Base-by-base conservation (phyloP, 2,888 invertebrate genomes). In the Platycnemis pennipes region DNA sequence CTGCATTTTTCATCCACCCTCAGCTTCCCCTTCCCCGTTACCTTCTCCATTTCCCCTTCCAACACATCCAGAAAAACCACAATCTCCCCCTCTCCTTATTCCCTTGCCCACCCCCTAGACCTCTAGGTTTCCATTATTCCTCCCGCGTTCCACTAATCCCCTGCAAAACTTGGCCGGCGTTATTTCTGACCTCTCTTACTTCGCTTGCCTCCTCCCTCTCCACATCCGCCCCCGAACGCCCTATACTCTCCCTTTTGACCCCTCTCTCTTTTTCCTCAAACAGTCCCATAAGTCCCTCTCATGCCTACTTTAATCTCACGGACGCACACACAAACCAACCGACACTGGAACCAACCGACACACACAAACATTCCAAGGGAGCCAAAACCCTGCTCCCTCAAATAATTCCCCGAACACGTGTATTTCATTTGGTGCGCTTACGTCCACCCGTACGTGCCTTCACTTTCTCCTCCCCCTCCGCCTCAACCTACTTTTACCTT, bases 341-440 rank as follows among this genome's bases (percentile, higher is more conserved):
- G 46, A 8, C 13, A 5, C 46, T 46, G 49, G 49, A 49, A 53
- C 53, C 11, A 53, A n/a, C 63, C 63, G n/a, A 26, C 63, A 2
- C 63, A 63, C 63, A 63, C 63, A 26, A 22, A n/a, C 63, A 63
- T 63, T 63, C n/a, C 26, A 22, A 22, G 63, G 7, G 63, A 3
- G 63, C 63, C n/a, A 26, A 63, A 63, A 26, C 63, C 63, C 63
- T 53, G 53, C 63, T 7, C 22, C 63, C 22, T n/a, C 63, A 22
- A 63, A 63, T 63, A 63, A 63, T n/a, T 63, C 63, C n/a, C 63
- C 7, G 63, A 63, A 63, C 63, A 63, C 63, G 63, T 63, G 63
- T 63, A 63, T 63, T 63, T 63, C 63, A 63, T 63, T 63, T n/a
- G 26, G 63, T 7, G 22, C 63, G 63, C 63, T 63, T 63, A 63